phyloP scores from a whole-genome alignment of 2,113 vertebrate genomes.

The Cyprinodon tularosa region DNA sequence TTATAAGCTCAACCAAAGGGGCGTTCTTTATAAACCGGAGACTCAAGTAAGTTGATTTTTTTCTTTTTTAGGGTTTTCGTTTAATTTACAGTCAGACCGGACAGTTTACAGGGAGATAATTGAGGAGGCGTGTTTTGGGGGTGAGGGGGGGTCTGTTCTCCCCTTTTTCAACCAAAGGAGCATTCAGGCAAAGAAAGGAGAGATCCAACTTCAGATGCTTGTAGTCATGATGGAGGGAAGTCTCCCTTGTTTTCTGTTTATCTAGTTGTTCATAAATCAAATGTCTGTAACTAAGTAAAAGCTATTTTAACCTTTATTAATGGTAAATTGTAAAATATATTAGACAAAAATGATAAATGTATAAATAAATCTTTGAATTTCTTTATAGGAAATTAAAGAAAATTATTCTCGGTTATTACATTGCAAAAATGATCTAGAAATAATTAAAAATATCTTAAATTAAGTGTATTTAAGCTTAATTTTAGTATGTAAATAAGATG shows the following conservation, averaged over 20 bases:
- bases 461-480: too few relatives aligned
- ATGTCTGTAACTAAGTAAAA: not conserved
- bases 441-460: too few relatives aligned
- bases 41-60: conserved; percentile 48
- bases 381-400: not conserved
- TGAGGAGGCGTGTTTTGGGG: conserved; percentile 64
- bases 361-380: too few relatives aligned
- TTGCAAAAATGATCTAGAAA: too few relatives aligned
- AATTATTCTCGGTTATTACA: not conserved
- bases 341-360: not conserved
- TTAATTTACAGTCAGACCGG: conserved; percentile 18
- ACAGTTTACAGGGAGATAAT: conserved; percentile 57
- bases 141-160: conserved; percentile 32
- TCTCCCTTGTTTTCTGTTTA: not conserved
- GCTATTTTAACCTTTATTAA: not conserved
- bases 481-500: too few relatives aligned
- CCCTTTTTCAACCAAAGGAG: conserved; percentile 15
- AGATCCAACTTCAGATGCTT: conserved; percentile 24
- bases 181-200: conserved; percentile 42
- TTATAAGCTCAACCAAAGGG: not conserved
- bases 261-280: not conserved
- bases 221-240: not conserved
- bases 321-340: not conserved
- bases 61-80: not conserved
- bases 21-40: not conserved